A percentile compares a stretch with the other conserved stretches of the same genome.
phyloP scores from a whole-genome alignment of 2,888 invertebrate genomes.

The Synanthedon tipuliformis region DNA sequence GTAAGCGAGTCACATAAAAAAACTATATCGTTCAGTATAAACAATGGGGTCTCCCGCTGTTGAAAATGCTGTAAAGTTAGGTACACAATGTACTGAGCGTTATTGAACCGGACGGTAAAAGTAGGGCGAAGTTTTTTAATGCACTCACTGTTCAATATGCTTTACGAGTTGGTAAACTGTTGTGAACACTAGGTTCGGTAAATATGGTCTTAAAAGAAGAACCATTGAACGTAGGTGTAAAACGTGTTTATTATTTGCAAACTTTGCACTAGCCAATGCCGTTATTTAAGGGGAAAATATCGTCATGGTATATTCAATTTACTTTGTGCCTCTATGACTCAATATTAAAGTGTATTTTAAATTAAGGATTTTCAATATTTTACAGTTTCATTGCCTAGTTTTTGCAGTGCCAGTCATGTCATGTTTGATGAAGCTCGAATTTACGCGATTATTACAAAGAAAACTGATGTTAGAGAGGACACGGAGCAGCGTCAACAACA shows the following conservation, averaged over 20 bases:
- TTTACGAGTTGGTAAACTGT: conserved; percentile 6
- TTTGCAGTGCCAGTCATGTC: too few species aligned
- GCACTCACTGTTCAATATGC: conserved; percentile 12
- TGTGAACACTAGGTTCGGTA: conserved; percentile 4
- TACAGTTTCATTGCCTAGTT: too few species aligned
- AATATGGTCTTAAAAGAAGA: not conserved
- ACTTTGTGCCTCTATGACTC: too few species aligned
- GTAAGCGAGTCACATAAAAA: conserved; percentile 23
- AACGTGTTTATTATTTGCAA: too few species aligned
- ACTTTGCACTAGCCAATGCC: too few species aligned
- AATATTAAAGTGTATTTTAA: too few species aligned
- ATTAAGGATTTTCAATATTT: too few species aligned
- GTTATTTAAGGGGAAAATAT: not conserved
- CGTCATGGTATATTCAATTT: not conserved
- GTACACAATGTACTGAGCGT: conserved; percentile 13
- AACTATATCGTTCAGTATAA: conserved; percentile 40
- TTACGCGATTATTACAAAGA: too few species aligned
- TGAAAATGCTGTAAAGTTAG: conserved; percentile 13
- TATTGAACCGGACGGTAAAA: conserved; percentile 25
- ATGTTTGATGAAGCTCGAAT: too few species aligned
- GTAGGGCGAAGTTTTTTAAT: conserved; percentile 22
- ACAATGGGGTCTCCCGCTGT: conserved; percentile 37
- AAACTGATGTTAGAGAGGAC: too few species aligned
- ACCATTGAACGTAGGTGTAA: too few species aligned
- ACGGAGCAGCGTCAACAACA: too few species aligned